These are phyloP conservation scores for Aricia agestis DNA, from an alignment of 1,140 invertebrate genomes.

Conservation along the genomic window DNA sequence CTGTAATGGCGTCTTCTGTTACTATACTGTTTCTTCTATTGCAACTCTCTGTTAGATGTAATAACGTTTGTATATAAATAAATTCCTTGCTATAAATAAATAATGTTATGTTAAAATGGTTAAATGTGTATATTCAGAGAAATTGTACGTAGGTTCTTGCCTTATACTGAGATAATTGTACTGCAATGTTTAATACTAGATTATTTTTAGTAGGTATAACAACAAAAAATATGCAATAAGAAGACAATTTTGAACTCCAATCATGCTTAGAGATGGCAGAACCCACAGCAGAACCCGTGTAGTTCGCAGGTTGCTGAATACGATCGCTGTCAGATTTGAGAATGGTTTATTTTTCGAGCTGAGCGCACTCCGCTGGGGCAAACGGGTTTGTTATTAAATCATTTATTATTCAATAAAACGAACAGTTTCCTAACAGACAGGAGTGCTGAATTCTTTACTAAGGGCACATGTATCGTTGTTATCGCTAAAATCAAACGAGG, in stretches of 20 bases:
- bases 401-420: constrained; percentile 72
- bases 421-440: constrained; percentile 67
- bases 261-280: no score
- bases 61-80: no score
- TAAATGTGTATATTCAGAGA: no score
- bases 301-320: constrained; percentile 31
- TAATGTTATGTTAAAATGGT: no score
- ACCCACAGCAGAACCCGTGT: not conserved
- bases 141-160: no score
- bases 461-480: constrained; percentile 11
- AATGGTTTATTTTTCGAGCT: constrained; percentile 68
- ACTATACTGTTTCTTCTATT: not conserved
- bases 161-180: not conserved
- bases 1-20: not conserved
- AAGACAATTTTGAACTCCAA: no score
- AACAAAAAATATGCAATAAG: no score
- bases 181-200: no score
- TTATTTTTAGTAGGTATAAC: no score
- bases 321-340: constrained; percentile 54
- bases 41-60: not conserved
- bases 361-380: constrained; percentile 54
- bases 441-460: constrained; percentile 18
- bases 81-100: no score
- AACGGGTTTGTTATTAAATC: constrained; percentile 72
- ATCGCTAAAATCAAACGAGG: not conserved